Evolutionary conservation across 2,113 vertebrate genomes (phyloP), one percentile per base, ranked within the genome.

Genomic region (Myotis brandtii): DNA sequence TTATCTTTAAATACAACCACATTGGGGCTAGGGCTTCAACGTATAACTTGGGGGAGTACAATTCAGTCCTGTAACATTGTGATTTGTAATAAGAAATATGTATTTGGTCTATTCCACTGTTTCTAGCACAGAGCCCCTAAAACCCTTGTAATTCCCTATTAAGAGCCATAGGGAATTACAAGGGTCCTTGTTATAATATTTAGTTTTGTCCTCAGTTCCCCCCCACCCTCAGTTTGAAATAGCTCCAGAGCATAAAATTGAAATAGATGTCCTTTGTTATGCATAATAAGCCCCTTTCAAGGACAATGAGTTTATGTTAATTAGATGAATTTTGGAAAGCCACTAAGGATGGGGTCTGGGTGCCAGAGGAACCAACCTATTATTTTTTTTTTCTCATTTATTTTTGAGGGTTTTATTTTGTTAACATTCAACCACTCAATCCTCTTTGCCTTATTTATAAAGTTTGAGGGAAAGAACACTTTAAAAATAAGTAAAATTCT

Each of bases 321-420:
- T 40, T 32, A 83, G 48, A 59, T 76, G 79, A 76, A 9, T 92
- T 92, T 92, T 83, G 76, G 84, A 76, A 92, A 40, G 59, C 20
- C 77, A 32, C 18, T 56, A 56, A 32, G n/a, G 59, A 50, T 50
- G 25, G 40, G 54, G 77, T 40, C 48, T 50, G 59, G 77, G 70
- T 88, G 83, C 94, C 37, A 83, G 59, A 72, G 59, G 59, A 95
- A 43, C 59, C 37, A 9, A 40, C 25, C 6, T 32, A 30, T 64
- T 32, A 20, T 50, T 48, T 75, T 17, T 75, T 25, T 46, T 46
- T 46, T 30, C 30, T 64, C 97, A 97, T 98, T 98, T 98, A 97
- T 96, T 98, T 98, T 90, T 93, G 91, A 98, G 97, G 95, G 84
- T 92, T 97, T 97, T 98, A 98, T 98, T 98, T 98, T 97, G 95